A percentile compares a stretch with the other conserved stretches of the same genome.
phyloP scores from a whole-genome alignment of 2,888 invertebrate genomes.

The Eudasyphora cyanicolor region DNA sequence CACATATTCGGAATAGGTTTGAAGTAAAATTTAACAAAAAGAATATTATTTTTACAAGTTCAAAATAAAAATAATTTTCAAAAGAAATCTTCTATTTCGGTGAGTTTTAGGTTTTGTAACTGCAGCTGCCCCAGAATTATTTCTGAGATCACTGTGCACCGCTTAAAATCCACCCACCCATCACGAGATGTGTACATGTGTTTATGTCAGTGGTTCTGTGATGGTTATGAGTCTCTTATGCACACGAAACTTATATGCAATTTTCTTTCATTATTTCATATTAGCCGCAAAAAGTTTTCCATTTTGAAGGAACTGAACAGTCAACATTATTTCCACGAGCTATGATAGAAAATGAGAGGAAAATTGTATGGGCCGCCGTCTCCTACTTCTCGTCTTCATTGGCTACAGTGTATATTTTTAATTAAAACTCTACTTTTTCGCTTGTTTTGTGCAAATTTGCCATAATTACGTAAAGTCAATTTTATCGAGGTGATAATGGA shows the following conservation, averaged over 20 bases:
- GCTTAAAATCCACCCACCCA: background rate
- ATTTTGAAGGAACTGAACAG: constrained; percentile 10
- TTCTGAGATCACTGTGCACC: background rate
- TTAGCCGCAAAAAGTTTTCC: constrained; percentile 28
- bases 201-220: background rate
- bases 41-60: no score
- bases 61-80: no score
- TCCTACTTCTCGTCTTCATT: background rate
- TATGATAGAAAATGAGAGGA: background rate
- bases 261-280: constrained; percentile 58
- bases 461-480: constrained; percentile 49
- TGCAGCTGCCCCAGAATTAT: no score
- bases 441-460: constrained; percentile 36
- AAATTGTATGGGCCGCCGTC: background rate
- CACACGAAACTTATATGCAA: constrained; percentile 48
- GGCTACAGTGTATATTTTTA: constrained; percentile 46
- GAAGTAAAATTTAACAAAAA: no score
- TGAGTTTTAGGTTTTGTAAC: no score
- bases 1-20: no score
- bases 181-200: background rate
- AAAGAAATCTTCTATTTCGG: no score
- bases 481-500: constrained; percentile 28
- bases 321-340: background rate
- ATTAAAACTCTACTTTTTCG: constrained; percentile 52
- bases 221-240: constrained; percentile 10